A percentile compares a stretch with the other conserved stretches of the same genome.
Evolutionary conservation across 2,113 vertebrate genomes (phyloP).

Genomic region (Prinia subflava): DNA sequence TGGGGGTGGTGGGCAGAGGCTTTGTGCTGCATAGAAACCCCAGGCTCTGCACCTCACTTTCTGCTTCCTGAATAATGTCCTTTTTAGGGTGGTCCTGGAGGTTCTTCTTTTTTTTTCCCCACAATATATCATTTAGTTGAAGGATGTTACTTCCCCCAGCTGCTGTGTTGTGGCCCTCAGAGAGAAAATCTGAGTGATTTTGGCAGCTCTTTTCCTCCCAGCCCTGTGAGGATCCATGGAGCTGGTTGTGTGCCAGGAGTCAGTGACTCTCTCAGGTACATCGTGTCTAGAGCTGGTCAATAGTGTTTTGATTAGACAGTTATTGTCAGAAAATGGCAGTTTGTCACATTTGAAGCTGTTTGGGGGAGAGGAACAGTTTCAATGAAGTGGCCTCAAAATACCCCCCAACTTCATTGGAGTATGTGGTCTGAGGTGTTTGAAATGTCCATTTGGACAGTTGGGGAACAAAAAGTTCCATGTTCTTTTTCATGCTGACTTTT

Average conservation of each 20-base stretch:
- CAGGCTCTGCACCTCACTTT: not conserved
- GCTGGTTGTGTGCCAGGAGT: not conserved
- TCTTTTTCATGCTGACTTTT: not conserved
- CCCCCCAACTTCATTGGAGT: not conserved
- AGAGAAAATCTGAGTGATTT: not conserved
- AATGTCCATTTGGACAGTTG: not conserved
- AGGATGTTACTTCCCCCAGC: not conserved
- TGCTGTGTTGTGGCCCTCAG: not conserved
- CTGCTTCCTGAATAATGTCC: not conserved
- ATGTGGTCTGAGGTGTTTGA: not conserved
- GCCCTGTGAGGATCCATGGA: fast-evolving
- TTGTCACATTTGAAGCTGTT: not conserved
- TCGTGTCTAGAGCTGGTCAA: not conserved
- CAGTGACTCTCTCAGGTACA: not conserved
- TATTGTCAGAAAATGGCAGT: not conserved
- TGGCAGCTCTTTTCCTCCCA: not conserved
- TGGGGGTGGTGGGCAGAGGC: not conserved
- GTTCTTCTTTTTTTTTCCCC: not conserved
- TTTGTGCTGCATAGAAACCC: not conserved
- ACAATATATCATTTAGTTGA: not conserved
- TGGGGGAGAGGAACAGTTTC: not conserved
- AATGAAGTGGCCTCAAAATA: not conserved
- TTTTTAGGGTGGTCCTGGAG: not conserved
- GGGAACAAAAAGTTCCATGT: not conserved
- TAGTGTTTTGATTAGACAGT: not conserved